Evolutionary conservation across 2,888 invertebrate genomes (phyloP).

Genomic region (Drepana falcataria): DNA sequence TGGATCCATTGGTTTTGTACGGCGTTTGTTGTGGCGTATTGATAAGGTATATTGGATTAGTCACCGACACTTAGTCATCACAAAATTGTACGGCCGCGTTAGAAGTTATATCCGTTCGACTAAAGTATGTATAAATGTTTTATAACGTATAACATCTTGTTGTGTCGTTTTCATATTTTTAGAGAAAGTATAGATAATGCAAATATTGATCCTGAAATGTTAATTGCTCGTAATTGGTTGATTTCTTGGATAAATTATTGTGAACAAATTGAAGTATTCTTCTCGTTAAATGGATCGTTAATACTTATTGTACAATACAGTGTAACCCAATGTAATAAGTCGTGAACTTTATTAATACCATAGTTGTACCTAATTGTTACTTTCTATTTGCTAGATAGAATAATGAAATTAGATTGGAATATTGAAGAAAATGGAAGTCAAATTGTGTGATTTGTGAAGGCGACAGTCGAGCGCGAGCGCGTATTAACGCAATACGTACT

Average conservation of each 20-base stretch:
- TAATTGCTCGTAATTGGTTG: slow-evolving; percentile 46
- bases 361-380: slow-evolving; percentile 76
- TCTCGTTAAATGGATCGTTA: slow-evolving; percentile 64
- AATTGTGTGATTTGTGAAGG: slow-evolving; percentile 58
- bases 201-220: slow-evolving; percentile 50
- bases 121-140: slow-evolving; percentile 60
- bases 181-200: slow-evolving; percentile 61
- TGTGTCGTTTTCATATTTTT: slow-evolving; percentile 75
- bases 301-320: slow-evolving; percentile 64
- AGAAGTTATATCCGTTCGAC: slow-evolving; percentile 53
- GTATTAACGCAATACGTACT: slow-evolving; percentile 26
- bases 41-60: slow-evolving; percentile 60
- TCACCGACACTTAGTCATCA: slow-evolving; percentile 70
- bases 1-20: slow-evolving; percentile 2
- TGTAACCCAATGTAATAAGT: slow-evolving; percentile 63
- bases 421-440: slow-evolving; percentile 50
- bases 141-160: slow-evolving; percentile 63
- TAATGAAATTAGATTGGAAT: slow-evolving; percentile 75
- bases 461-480: slow-evolving; percentile 30
- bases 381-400: slow-evolving; percentile 78
- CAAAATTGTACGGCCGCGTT: slow-evolving; percentile 64
- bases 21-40: slow-evolving; percentile 33
- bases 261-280: slow-evolving; percentile 63
- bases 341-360: slow-evolving; percentile 57
- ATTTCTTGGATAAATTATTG: slow-evolving; percentile 59